Conservation (phyloP, 2,888 invertebrate genomes). For the Atherix ibis region DNA sequence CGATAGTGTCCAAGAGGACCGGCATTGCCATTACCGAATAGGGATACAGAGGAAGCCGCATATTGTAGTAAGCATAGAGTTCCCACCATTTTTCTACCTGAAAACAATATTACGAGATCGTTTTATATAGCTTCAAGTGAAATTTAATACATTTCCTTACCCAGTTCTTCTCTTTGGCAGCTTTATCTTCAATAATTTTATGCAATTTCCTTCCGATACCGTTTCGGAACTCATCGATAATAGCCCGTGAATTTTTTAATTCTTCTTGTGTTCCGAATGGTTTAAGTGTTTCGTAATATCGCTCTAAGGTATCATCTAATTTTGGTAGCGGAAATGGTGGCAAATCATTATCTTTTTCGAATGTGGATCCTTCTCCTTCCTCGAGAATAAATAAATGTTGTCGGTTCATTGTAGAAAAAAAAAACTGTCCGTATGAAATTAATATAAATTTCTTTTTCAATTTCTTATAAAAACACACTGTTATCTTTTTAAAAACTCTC, state of each 20-base stretch:
- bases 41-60: constrained; percentile 36
- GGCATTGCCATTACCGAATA: constrained; percentile 36
- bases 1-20: constrained; percentile 20
- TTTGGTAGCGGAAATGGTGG: constrained; percentile 39
- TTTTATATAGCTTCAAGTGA: not conserved
- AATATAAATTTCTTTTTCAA: no score
- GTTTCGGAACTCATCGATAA: constrained; percentile 35
- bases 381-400: constrained; percentile 21
- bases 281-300: constrained; percentile 36
- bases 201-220: constrained; percentile 37
- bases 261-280: constrained; percentile 35
- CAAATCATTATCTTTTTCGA: constrained; percentile 35
- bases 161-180: constrained; percentile 37
- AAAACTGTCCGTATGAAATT: no score
- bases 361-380: constrained; percentile 29
- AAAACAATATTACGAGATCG: not conserved
- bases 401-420: constrained; percentile 19
- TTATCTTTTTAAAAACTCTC: no score
- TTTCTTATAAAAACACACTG: no score
- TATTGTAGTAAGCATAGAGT: constrained; percentile 36
- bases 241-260: constrained; percentile 27
- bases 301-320: constrained; percentile 35
- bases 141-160: no score
- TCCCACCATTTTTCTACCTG: constrained; percentile 40
- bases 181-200: constrained; percentile 29